Base-by-base conservation (phyloP, 2,797 vertebrate species). In the Scolopax bukidnonensis region DNA sequence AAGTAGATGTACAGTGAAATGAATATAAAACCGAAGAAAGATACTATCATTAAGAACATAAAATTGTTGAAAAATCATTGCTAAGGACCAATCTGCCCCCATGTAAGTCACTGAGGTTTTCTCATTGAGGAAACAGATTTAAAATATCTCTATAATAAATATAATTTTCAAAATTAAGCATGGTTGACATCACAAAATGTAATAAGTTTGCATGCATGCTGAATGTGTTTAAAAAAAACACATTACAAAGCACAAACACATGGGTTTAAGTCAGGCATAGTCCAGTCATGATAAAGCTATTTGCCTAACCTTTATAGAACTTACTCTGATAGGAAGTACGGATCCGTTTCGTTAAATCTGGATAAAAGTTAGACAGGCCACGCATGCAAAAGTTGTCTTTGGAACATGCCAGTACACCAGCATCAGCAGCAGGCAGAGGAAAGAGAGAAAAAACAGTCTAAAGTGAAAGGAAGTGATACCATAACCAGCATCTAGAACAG, bases 281-380 rank as follows among this genome's bases (percentile, higher is more conserved):
- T 88, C 80, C 96, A 73, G 43, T 85, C 67, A 96, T 38, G 69
- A 95, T 90, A 97, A 96, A 96, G 95, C 88, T 91, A 95, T 76
- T 97, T 94, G 95, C 97, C 98, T 98, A 97, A 97, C 94, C 97
- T 97, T 97, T 79, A 96, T 83, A 97, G 96, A 97, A 99, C 99
- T 99, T 99, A 99, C 99, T 99, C 99, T 99, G 99, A 98, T 99
- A 99, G 96, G 99, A 99, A 97, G 99, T 99, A 99, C 99, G 99
- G 98, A 99, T 99, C 99, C 99, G 98, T 99, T 99, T 99, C 99
- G 99, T 99, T 99, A 99, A 99, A 99, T 99, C 99, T 97, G 99
- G 99, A 98, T 99, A 99, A 99, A 99, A 99, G 98, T 98, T 99
- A 99, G 99, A 99, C 98, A 99, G 99, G 98, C 99, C 99, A 95